A percentile compares a stretch with the other conserved stretches of the same genome.
These are phyloP conservation scores for Acrossocheilus fasciatus DNA, from an alignment of 2,797 vertebrate species.

Conservation along the genomic window DNA sequence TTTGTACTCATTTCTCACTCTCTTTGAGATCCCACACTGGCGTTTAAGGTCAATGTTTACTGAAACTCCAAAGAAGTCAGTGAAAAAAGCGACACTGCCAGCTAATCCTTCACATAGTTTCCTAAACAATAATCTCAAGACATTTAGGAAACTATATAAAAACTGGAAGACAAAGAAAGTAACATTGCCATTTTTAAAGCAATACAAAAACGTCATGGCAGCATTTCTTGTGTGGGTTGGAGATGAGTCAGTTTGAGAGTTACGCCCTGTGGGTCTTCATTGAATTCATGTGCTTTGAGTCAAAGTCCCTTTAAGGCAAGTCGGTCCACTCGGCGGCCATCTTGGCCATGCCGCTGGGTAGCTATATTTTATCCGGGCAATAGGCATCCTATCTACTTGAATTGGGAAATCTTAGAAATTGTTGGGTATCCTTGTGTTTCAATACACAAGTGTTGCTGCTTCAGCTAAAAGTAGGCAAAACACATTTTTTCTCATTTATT, in stretches of 20 bases:
- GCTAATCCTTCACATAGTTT: conserved; percentile 2
- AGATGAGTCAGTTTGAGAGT: conserved; percentile 32
- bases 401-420: neutral
- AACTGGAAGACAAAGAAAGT: neutral
- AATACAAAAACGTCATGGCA: conserved; percentile 23
- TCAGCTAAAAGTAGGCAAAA: neutral
- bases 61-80: conserved; percentile 5
- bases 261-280: neutral
- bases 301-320: conserved; percentile 21
- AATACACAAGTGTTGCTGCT: neutral
- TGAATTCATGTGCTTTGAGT: conserved; percentile 24
- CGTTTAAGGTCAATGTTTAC: conserved; percentile 34
- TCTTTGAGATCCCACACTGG: neutral
- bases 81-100: neutral
- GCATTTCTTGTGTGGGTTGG: neutral
- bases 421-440: neutral
- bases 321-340: conserved; percentile 1
- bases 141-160: neutral
- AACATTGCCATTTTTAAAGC: conserved; percentile 16
- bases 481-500: neutral
- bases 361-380: neutral
- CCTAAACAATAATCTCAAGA: neutral
- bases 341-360: neutral
- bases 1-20: conserved; percentile 6
- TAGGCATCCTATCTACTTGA: neutral